Evolutionary conservation across 2,113 vertebrate genomes (phyloP), one percentile per base, ranked within the genome.

Genomic region (Chamaetylas fuelleborni): DNA sequence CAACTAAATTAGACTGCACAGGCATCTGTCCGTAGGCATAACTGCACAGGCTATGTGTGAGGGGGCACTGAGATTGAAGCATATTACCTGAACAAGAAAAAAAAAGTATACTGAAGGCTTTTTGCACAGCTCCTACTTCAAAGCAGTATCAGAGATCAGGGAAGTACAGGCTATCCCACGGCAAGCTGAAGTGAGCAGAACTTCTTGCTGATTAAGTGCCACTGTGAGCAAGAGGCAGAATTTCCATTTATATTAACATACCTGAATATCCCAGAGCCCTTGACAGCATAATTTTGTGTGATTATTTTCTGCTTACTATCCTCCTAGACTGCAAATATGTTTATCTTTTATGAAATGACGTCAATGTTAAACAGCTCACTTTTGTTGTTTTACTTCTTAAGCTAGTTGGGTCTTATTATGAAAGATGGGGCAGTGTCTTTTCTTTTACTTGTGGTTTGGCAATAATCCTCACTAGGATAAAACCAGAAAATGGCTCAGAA

Each of bases 401-500:
- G 86, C 84, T 72, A 92, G 79, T 62, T 88, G 28, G 47, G 76
- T 67, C 85, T 85, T 69, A 80, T 74, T 64, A 79, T 64, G 88
- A 90, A 91, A 85, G 69, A 93, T 28, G 71, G 65, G 71, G 74
- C 82, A 84, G 54, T 14, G 51, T 70, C 86, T 90, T 76, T n/a
- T 69, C 90, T 96, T 91, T 47, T 84, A 12, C 74, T 57, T 93
- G 88, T 53, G 83, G 88, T 84, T 92, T 96, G 93, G 95, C 93
- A 92, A 47, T 5, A 40, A 40, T 51, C 50, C 36, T 79, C 81
- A 66, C 26, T 45, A 80, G 88, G 72, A 83, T 74, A 95, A 90
- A 96, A 92, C 58, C 19, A 81, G 74, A 94, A 96, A 96, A 97
- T 65, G 76, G 81, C 88, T 93, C 84, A 94, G 84, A 87, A 93